Percentiles rank a stretch among this genome's conserved stretches.
Evolutionary conservation across 2,113 vertebrate genomes (phyloP).

Genomic region (Stomatorhinus ivindoensis): DNA sequence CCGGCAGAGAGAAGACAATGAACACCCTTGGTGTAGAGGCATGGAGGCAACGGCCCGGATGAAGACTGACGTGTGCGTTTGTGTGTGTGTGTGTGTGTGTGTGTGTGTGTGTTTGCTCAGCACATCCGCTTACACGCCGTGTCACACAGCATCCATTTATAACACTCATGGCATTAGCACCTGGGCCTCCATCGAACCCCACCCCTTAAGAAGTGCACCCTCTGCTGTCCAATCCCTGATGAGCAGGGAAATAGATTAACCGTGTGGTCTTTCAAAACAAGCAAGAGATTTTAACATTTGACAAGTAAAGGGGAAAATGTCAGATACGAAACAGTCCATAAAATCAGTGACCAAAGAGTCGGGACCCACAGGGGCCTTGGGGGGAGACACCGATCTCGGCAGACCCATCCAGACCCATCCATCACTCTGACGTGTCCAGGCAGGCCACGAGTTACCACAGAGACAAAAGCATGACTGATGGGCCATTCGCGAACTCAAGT

Average conservation of each 20-base stretch:
- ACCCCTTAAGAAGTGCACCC: not conserved
- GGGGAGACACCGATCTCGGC: not conserved
- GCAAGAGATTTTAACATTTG: not conserved
- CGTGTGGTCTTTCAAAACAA: not conserved
- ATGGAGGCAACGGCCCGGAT: not conserved
- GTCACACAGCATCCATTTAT: not conserved
- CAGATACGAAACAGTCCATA: not conserved
- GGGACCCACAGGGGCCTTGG: not conserved
- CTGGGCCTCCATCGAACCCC: not conserved
- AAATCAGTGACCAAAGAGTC: not conserved
- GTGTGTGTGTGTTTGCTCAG: not conserved
- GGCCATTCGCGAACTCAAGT: slow-evolving; percentile 24
- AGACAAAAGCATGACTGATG: slow-evolving; percentile 4
- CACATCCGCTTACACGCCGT: not conserved
- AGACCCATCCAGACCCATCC: not conserved
- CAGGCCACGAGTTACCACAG: not conserved
- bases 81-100: not conserved
- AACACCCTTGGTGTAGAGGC: too few relatives aligned
- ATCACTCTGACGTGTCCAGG: not conserved
- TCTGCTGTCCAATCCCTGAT: not conserved
- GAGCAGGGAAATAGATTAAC: not conserved
- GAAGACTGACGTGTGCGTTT: not conserved
- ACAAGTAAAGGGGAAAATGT: not conserved
- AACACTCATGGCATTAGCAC: not conserved
- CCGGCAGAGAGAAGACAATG: not conserved